phyloP scores from a whole-genome alignment of 53 echinoderm and acorn worm genomes.

The Antedon mediterranea region DNA sequence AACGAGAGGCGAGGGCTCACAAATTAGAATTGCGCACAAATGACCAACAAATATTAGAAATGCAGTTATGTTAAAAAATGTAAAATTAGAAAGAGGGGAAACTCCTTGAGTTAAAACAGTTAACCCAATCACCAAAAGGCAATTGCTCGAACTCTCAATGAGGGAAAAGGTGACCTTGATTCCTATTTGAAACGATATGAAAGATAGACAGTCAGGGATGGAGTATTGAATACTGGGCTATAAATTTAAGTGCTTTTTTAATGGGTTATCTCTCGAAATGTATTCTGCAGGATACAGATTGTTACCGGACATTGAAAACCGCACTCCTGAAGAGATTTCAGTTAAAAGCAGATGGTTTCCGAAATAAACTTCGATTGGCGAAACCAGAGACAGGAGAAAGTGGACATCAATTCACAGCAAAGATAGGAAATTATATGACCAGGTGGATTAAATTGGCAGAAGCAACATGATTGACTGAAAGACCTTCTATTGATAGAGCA shows the following conservation, averaged over 20 bases:
- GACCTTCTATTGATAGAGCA: conserved; percentile 10
- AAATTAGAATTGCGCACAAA: too few species aligned
- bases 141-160: conserved; percentile 5
- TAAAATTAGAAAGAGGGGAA: too few species aligned
- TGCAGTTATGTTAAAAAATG: too few species aligned
- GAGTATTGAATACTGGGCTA: conserved; percentile 21
- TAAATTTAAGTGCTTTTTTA: conserved; percentile 4
- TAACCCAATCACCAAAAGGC: too few species aligned
- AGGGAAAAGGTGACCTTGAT: conserved; percentile 35
- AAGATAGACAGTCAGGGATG: conserved; percentile 21
- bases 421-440: conserved; percentile 4
- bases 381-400: conserved; percentile 12
- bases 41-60: too few species aligned
- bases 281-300: conserved; percentile 6
- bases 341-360: conserved; percentile 13
- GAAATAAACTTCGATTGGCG: conserved; percentile 3
- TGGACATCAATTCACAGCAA: conserved; percentile 10
- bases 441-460: conserved; percentile 19
- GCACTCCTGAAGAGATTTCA: conserved; percentile 15
- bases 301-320: not conserved
- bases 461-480: conserved; percentile 7
- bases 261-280: not conserved
- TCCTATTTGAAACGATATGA: conserved; percentile 15
- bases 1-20: too few species aligned
- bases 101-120: too few species aligned